Conservation (phyloP, 1,140 invertebrate genomes). For the Tetranychus urticae region DNA sequence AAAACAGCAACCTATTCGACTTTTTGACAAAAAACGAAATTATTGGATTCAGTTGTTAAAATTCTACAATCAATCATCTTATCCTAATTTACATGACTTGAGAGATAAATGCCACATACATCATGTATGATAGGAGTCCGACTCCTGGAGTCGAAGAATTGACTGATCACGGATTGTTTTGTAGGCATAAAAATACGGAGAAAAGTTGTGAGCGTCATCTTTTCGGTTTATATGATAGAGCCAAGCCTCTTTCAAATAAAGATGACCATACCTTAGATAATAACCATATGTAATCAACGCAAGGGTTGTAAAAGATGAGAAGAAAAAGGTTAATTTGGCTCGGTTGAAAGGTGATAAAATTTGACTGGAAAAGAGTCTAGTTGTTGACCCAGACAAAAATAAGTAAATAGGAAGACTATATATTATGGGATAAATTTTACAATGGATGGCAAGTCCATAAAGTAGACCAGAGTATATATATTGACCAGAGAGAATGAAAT, state of each 20-base stretch:
- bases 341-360: conserved; percentile 21
- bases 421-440: conserved; percentile 74
- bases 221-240: conserved; percentile 72
- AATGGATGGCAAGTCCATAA: conserved; percentile 67
- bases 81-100: no score
- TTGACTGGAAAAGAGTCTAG: no score
- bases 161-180: conserved; percentile 8
- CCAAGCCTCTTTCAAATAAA: conserved; percentile 73
- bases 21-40: no score
- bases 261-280: conserved; percentile 56
- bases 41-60: no score
- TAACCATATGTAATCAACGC: conserved; percentile 32
- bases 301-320: conserved; percentile 38
- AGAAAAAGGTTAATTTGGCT: conserved; percentile 36
- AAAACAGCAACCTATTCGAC: no score
- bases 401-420: conserved; percentile 65
- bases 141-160: conserved; percentile 18
- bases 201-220: conserved; percentile 92
- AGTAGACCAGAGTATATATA: conserved; percentile 37
- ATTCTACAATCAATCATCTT: no score
- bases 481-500: conserved; percentile 18
- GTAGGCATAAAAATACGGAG: conserved; percentile 67
- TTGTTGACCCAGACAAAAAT: conserved; percentile 23
- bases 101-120: conserved; percentile 42
- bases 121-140: no score